Base-by-base conservation (phyloP, 2,888 invertebrate genomes). In the Caenorhabditis japonica region DNA sequence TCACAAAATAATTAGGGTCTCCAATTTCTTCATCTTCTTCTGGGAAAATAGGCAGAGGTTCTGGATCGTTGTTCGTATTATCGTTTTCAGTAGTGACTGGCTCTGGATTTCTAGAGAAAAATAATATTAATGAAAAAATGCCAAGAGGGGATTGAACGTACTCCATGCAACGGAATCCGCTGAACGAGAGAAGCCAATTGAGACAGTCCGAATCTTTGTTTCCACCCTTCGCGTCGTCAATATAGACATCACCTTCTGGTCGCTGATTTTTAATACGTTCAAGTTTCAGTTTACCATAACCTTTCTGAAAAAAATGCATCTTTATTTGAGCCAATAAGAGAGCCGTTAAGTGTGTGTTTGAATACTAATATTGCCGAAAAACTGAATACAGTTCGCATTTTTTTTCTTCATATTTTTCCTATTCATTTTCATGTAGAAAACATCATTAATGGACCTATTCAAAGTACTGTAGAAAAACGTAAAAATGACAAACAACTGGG, bases 121-220 rank as follows among this genome's bases (percentile, higher is more conserved):
- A 4, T 55, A n/a, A n/a, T n/a, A n/a, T n/a, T n/a, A n/a, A n/a
- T n/a, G n/a, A n/a, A n/a, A n/a, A n/a, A n/a, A n/a, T n/a, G n/a
- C n/a, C n/a, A n/a, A n/a, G n/a, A n/a, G n/a, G n/a, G n/a, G n/a
- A n/a, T n/a, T n/a, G n/a, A n/a, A 43, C 46, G 34, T 10, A 68
- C 73, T 61, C 47, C 30, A 44, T 46, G 49, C 73, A 73, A 34
- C 30, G 47, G 58, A 61, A 73, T n/a, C 73, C 73, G 23, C 43
- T 39, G 52, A 68, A 73, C 8, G 73, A 33, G n/a, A 66, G 33
- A 2, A 73, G 38, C 73, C 73, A 73, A 13, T 49, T 43, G 27
- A 73, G 56, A 41, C 60, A 68, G 33, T 66, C 73, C 1, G 60
- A 44, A 1, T 73, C 55, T 5, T 21, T 25, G 19, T 53, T 64